phyloP scores from a whole-genome alignment of 2,797 vertebrate genomes.

The Phalloptychus januarius region DNA sequence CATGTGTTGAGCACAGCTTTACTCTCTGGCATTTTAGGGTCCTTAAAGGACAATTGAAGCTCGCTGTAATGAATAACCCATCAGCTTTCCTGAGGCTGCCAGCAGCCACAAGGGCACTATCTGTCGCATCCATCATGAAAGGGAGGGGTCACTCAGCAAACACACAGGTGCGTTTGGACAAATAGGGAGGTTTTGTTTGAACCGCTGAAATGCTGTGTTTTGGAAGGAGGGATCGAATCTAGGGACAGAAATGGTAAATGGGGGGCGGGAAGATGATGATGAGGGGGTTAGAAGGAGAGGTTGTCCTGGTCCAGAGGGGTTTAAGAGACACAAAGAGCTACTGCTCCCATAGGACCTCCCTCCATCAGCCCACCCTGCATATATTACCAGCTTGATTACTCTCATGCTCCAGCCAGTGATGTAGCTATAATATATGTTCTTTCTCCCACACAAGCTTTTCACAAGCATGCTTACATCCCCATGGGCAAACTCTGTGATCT shows the following conservation, averaged over 20 bases:
- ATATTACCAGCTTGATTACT: constrained; percentile 72
- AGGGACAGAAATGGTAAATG: constrained; percentile 8
- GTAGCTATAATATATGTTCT: constrained; percentile 58
- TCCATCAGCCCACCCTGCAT: constrained; percentile 66
- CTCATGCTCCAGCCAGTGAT: constrained; percentile 55
- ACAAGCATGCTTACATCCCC: constrained; percentile 53
- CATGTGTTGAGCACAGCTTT: constrained; percentile 45
- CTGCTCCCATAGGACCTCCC: constrained; percentile 59
- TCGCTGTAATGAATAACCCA: constrained; percentile 74
- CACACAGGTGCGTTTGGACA: constrained; percentile 48
- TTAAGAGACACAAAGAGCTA: constrained; percentile 71
- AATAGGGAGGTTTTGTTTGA: constrained; percentile 15
- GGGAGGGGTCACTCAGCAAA: constrained; percentile 16
- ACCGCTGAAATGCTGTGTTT: constrained; percentile 8
- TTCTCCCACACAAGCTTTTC: constrained; percentile 28
- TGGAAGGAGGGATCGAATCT: background rate
- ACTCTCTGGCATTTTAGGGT: constrained; percentile 67
- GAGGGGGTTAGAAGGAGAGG: constrained; percentile 39
- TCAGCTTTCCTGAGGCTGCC: constrained; percentile 55
- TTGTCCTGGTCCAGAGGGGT: constrained; percentile 44
- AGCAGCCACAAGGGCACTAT: constrained; percentile 42
- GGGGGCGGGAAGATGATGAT: constrained; percentile 17
- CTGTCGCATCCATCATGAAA: constrained; percentile 73
- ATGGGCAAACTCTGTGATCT: constrained; percentile 50
- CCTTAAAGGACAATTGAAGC: constrained; percentile 70